Conservation (phyloP, 2,113 vertebrate genomes). For the Channa argus region DNA sequence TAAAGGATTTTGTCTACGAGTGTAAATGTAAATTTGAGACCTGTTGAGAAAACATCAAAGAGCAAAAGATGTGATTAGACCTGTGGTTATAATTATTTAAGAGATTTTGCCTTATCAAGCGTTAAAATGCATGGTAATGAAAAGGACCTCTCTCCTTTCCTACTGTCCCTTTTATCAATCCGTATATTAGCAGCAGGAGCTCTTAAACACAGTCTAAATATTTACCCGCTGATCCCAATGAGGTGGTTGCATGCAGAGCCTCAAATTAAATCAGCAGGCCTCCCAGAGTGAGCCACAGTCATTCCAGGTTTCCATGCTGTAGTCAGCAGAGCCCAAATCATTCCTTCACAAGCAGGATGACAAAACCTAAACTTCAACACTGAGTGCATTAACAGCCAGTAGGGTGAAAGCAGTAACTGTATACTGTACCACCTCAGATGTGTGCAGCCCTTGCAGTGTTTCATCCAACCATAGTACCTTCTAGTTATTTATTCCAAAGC, state of each 20-base stretch:
- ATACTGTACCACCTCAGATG: background rate
- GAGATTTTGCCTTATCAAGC: no score
- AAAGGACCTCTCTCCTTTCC: conserved; percentile 1
- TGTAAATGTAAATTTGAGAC: no score
- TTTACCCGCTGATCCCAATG: conserved; percentile 68
- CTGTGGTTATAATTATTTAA: no score
- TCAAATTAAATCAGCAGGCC: conserved; percentile 46
- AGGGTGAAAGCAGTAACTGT: conserved; percentile 25
- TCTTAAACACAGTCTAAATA: conserved; percentile 60
- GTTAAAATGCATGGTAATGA: background rate
- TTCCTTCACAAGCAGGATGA: conserved; percentile 7
- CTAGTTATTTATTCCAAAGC: conserved; percentile 30
- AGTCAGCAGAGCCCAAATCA: conserved; percentile 39
- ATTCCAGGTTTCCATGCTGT: conserved; percentile 45
- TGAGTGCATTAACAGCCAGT: conserved; percentile 35
- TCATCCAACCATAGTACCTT: conserved; percentile 21
- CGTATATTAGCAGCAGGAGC: conserved; percentile 48
- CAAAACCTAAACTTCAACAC: conserved; percentile 24
- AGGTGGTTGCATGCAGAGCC: conserved; percentile 39
- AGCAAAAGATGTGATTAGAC: no score
- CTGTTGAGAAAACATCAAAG: no score
- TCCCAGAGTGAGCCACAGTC: conserved; percentile 52
- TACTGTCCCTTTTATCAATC: conserved; percentile 36
- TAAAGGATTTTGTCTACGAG: no score
- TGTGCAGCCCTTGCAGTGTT: background rate